Conservation (phyloP, 2,113 vertebrate species). For the Propithecus coquereli region DNA sequence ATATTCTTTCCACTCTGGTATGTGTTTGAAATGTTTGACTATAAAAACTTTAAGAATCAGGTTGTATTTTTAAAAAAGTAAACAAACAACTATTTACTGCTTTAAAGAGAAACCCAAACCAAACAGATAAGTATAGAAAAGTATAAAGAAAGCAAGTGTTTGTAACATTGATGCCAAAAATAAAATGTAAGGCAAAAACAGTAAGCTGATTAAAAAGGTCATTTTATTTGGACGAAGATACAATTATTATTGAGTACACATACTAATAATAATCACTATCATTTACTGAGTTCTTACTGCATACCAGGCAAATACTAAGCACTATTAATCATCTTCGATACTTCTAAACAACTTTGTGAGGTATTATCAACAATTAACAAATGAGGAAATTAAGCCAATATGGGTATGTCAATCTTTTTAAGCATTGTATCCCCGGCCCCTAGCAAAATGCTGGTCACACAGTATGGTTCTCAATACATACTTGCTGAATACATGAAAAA, state of each 20-base stretch:
- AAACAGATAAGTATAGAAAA: constrained; percentile 29
- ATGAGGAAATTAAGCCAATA: constrained; percentile 51
- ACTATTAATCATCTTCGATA: constrained; percentile 16
- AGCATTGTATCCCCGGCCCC: not conserved
- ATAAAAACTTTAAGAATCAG: not conserved
- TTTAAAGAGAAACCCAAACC: constrained; percentile 37
- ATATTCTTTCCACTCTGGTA: not conserved
- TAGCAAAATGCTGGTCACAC: constrained; percentile 50
- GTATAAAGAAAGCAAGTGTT: not conserved
- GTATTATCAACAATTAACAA: constrained; percentile 38
- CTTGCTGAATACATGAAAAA: constrained; percentile 33
- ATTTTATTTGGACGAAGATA: constrained; percentile 13
- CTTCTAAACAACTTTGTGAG: constrained; percentile 1
- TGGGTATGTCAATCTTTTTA: not conserved
- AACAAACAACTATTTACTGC: constrained; percentile 18
- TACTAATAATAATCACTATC: constrained; percentile 13
- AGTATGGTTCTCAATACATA: constrained; percentile 46
- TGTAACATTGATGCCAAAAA: constrained; percentile 40
- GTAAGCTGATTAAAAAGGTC: constrained; percentile 15
- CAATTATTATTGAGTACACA: constrained; percentile 23
- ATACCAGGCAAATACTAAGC: constrained; percentile 15
- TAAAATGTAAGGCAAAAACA: constrained; percentile 46
- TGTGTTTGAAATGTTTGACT: constrained; percentile 45
- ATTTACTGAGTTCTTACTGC: constrained; percentile 46
- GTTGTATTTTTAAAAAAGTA: constrained; percentile 25